Base-by-base conservation (phyloP, 1,140 invertebrate genomes). In the Homalodisca vitripennis region DNA sequence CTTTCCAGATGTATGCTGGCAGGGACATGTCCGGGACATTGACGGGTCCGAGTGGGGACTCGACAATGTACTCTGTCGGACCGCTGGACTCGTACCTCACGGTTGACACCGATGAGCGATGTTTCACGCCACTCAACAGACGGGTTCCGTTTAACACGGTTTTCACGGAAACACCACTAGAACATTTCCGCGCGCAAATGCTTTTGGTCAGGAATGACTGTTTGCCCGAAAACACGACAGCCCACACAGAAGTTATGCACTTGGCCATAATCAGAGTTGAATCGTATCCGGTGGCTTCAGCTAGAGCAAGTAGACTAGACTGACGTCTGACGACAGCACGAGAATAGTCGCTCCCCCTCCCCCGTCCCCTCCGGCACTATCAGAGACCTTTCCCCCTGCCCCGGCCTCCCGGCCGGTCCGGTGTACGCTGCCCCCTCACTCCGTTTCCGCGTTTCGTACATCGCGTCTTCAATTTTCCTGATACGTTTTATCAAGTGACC, bases 1-100 rank as follows among this genome's bases (percentile, higher is more conserved):
- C 79, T 68, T 78, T 78, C 76, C 83, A 86, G 31, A 85, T 76
- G 75, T 79, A 80, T 30, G 86, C 80, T 26, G 82, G 81, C 22
- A 86, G 73, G 57, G 81, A 80, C 73, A 82, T 76, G 22, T 82
- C 81, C 0, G 82, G 81, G 32, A 82, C 77, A 71, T 78, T 74
- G 27, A 83, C 79, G 73, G 82, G 77, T 72, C 82, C 82, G 72
- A 79, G 83, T 14, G 81, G 81, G 2, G 83, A 84, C 66, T 74
- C 72, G 31, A 73, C 24, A 27, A 75, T 57, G 22, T 13, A 46
- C 46, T 20, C 47, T 20, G 32, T 13, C 2, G 63, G 24, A 31
- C 63, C 46, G 10, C 22, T 60, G n/a, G 14, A 22, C 3, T 60
- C 2, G 24, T 60, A 27, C 29, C 55, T 60, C 26, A 26, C 22